These are phyloP conservation scores for Spheniscus mendiculus DNA, from an alignment of 2,113 vertebrate species.

Conservation along the genomic window DNA sequence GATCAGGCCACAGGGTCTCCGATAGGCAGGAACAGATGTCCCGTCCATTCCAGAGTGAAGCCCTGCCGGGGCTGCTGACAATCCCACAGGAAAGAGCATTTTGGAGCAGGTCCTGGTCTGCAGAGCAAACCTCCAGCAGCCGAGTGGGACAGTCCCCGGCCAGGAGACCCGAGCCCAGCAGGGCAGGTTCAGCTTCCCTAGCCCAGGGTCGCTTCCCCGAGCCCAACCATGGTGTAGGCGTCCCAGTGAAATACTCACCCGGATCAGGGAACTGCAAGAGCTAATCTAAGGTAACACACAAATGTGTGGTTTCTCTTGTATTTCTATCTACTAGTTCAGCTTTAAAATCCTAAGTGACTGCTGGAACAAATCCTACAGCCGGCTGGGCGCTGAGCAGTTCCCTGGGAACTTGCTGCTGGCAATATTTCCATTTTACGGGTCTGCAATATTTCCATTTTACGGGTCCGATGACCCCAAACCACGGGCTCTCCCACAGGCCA, in stretches of 20 bases:
- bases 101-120: rapidly evolving
- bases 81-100: neutral
- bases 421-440: neutral
- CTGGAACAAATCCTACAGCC: neutral
- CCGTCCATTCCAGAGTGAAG: rapidly evolving
- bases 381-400: rapidly evolving
- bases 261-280: neutral
- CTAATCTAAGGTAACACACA: neutral
- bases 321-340: no score
- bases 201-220: rapidly evolving
- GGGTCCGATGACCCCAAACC: neutral
- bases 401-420: neutral
- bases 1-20: rapidly evolving
- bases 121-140: neutral
- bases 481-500: rapidly evolving
- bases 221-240: rapidly evolving
- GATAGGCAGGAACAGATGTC: neutral
- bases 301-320: neutral
- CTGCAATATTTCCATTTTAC: neutral
- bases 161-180: no score
- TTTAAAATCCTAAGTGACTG: neutral
- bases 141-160: rapidly evolving
- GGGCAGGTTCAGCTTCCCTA: neutral
- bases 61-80: rapidly evolving
- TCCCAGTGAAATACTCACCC: neutral